Evolutionary conservation across 2,797 vertebrate genomes (phyloP), one percentile per base, ranked within the genome.

Genomic region (Anguilla pacifica): DNA sequence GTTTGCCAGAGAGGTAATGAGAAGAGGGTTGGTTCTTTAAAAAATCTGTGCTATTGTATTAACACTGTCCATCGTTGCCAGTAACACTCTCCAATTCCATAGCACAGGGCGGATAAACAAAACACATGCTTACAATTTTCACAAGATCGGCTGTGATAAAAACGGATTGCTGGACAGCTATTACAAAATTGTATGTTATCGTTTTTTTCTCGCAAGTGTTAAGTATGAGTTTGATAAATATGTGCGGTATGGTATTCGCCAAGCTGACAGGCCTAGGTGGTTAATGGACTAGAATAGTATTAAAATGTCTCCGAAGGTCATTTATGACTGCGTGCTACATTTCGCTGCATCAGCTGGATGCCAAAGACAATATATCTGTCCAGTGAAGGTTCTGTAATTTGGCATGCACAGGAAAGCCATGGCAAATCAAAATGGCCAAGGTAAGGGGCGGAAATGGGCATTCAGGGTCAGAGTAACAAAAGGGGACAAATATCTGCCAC

Each of bases 261-360:
- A 82, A 82, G 79, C 46, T 10, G 22, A 51, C 7, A 51, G 77
- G 15, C 77, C 39, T 46, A 43, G 22, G 19, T 49, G 43, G 19
- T 82, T 82, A 82, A 51, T 82, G 79, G 19, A 49, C 11, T 46
- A 6, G 3, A 82, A 49, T 49, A 82, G 49, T 79, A 51, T 49
- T n/a, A 82, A 67, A 82, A 82, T 82, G 43, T 15, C 79, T 49
- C 35, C 28, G 46, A 82, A 51, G 43, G 49, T 25, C 39, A 81
- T 81, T n/a, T 85, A 64, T 10, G 84, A 67, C 22, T 49, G 17
- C 11, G 7, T 67, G 61, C 61, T 85, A 85, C 84, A 85, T 67
- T 85, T 70, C 22, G 57, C 31, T 39, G 57, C 84, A 46, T 39
- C 55, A 22, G 59, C 35, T 70, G 10, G 59, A 46, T 70, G 35